Conservation (phyloP, 2,113 vertebrate species). For the Psephotus haematonotus region DNA sequence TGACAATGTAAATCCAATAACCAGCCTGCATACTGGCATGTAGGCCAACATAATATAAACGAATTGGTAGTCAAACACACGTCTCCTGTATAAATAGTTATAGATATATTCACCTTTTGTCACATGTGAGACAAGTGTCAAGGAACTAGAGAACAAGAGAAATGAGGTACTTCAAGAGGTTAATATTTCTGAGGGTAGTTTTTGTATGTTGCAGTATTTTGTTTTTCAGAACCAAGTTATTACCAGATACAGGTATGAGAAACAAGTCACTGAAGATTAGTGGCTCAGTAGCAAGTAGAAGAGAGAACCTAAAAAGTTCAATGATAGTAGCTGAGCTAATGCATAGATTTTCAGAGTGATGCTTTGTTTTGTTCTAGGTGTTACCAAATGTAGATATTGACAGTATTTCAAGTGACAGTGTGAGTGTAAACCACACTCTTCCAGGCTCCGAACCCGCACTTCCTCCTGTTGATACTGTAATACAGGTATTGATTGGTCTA, state of each 20-base stretch:
- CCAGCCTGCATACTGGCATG: background rate
- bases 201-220: background rate
- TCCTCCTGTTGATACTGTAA: slow-evolving; percentile 23
- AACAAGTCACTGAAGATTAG: background rate
- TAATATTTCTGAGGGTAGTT: background rate
- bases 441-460: background rate
- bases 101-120: background rate
- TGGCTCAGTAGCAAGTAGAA: background rate
- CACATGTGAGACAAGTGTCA: background rate
- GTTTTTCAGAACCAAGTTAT: background rate
- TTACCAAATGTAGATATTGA: slow-evolving; percentile 85
- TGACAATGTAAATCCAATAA: background rate
- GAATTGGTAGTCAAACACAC: background rate
- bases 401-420: slow-evolving; percentile 67
- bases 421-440: background rate
- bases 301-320: background rate
- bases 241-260: background rate
- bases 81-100: background rate
- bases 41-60: background rate
- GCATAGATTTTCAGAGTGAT: background rate
- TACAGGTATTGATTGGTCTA: slow-evolving; percentile 73
- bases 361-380: slow-evolving; percentile 66
- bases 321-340: background rate
- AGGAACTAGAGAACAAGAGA: background rate
- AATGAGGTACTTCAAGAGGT: background rate